Conservation (phyloP, 2,888 invertebrate genomes). For the Parasteatoda lunata region DNA sequence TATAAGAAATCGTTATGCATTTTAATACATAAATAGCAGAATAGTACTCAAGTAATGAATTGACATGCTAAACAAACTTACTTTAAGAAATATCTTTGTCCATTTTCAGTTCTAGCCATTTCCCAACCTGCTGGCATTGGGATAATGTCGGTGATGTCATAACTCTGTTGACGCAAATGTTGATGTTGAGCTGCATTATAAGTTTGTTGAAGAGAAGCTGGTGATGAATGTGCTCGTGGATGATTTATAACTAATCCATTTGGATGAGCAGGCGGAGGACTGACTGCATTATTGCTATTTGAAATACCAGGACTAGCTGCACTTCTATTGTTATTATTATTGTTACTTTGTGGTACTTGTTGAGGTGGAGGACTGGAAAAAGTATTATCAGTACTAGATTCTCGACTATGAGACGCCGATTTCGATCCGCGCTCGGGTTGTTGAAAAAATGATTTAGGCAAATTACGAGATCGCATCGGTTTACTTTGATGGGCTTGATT, state of each 20-base stretch:
- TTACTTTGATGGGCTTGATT: slow-evolving; percentile 89
- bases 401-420: slow-evolving; percentile 92
- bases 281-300: slow-evolving; percentile 17
- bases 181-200: slow-evolving; percentile 74
- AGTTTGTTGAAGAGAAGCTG: slow-evolving; percentile 95
- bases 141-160: slow-evolving; percentile 73
- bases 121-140: slow-evolving; percentile 76
- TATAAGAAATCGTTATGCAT: too few relatives aligned
- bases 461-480: slow-evolving; percentile 95
- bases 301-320: background rate
- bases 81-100: slow-evolving; percentile 75
- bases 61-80: slow-evolving; percentile 35
- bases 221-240: slow-evolving; percentile 95
- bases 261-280: slow-evolving; percentile 43
- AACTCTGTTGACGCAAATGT: slow-evolving; percentile 76
- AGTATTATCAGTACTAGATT: slow-evolving; percentile 87
- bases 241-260: slow-evolving; percentile 81
- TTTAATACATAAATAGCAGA: background rate
- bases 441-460: slow-evolving; percentile 97
- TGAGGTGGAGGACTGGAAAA: slow-evolving; percentile 71
- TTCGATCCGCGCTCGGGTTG: slow-evolving; percentile 95
- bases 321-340: background rate
- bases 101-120: slow-evolving; percentile 74
- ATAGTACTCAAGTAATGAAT: background rate
- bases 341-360: slow-evolving; percentile 12